These are phyloP conservation scores for Drosophila melanocephala DNA, from an alignment of 2,888 invertebrate species.

Conservation along the genomic window DNA sequence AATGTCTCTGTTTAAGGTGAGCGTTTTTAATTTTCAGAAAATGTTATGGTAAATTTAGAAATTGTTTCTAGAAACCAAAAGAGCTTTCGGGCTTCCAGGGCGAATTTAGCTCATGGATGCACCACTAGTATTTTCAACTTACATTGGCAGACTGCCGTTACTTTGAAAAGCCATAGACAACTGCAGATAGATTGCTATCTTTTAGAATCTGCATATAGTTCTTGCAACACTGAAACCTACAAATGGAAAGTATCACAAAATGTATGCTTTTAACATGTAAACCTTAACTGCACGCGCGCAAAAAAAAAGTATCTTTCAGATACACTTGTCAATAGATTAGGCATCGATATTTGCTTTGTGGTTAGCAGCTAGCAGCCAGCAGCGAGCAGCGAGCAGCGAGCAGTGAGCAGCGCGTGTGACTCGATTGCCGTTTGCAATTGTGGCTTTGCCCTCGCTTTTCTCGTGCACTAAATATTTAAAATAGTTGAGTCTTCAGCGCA, in stretches of 20 bases:
- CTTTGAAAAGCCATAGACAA: background rate
- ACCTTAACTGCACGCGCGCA: constrained; percentile 21
- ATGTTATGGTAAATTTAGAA: background rate
- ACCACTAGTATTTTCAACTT: background rate
- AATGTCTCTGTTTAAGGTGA: background rate
- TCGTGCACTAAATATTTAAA: constrained; percentile 82
- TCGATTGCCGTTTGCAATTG: constrained; percentile 16
- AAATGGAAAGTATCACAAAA: background rate
- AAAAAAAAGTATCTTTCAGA: constrained; percentile 24
- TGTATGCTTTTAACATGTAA: background rate
- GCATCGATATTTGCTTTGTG: constrained; percentile 49
- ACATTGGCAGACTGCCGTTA: background rate
- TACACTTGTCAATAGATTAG: constrained; percentile 53
- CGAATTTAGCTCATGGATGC: background rate
- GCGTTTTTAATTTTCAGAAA: background rate
- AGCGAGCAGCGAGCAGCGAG: constrained; percentile 22
- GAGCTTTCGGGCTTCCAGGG: background rate
- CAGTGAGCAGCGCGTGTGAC: constrained; percentile 56
- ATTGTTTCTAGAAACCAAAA: background rate
- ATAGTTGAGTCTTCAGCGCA: constrained; percentile 67
- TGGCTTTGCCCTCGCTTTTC: constrained; percentile 65
- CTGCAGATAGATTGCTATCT: background rate
- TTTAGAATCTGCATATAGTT: background rate
- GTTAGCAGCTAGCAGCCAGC: constrained; percentile 41
- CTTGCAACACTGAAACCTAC: constrained; percentile 1